Conservation (phyloP, 2,888 invertebrate genomes). For the Choreutis nemorana region DNA sequence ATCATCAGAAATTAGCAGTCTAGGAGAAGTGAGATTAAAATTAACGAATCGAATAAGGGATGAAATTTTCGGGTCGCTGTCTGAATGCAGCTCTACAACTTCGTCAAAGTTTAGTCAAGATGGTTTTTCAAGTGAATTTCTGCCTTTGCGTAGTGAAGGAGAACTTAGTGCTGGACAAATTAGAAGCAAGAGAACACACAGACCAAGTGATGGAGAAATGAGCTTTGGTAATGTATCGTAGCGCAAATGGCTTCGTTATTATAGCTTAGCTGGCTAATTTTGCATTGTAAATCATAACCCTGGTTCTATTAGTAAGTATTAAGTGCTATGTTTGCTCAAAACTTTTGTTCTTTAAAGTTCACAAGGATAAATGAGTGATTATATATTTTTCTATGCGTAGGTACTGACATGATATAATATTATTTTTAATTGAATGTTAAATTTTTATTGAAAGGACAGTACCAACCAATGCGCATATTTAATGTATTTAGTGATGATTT, state of each 20-base stretch:
- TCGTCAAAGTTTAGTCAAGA: constrained; percentile 30
- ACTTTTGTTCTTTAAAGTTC: constrained; percentile 22
- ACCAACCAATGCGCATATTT: too few relatives aligned
- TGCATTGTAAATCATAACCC: constrained; percentile 7
- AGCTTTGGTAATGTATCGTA: constrained; percentile 21
- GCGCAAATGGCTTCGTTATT: constrained; percentile 2
- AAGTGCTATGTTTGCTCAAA: constrained; percentile 13
- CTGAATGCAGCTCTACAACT: constrained; percentile 34
- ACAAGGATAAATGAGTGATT: too few relatives aligned
- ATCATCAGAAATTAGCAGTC: constrained; percentile 52
- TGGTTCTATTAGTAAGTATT: constrained; percentile 8
- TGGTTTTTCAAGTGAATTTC: constrained; percentile 20
- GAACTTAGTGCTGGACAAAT: constrained; percentile 33
- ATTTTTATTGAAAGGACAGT: too few relatives aligned
- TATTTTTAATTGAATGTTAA: too few relatives aligned
- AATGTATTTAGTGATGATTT: too few relatives aligned
- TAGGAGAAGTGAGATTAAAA: constrained; percentile 41
- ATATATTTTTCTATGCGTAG: too few relatives aligned
- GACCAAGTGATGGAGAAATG: constrained; percentile 36
- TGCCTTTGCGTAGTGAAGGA: constrained; percentile 45
- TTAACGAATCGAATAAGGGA: constrained; percentile 25
- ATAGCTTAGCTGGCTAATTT: constrained; percentile 3
- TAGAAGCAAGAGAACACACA: constrained; percentile 16
- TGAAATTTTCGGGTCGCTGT: constrained; percentile 22
- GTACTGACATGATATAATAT: too few relatives aligned